These are phyloP conservation scores for Philaethria dido DNA, from an alignment of 2,888 invertebrate genomes.

Conservation along the genomic window DNA sequence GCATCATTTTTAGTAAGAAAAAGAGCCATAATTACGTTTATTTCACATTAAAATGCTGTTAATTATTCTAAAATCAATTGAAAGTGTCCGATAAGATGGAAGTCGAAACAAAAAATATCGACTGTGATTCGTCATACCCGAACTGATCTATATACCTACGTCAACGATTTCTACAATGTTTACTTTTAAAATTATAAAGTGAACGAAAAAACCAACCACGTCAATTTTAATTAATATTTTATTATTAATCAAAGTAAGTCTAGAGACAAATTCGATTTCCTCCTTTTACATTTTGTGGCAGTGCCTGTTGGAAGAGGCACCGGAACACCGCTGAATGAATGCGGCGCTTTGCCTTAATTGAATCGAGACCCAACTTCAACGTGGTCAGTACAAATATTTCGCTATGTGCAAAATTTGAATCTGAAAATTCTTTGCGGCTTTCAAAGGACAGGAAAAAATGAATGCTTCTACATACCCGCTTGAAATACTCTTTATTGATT, in stretches of 20 bases:
- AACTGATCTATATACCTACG: neutral
- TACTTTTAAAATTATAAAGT: neutral
- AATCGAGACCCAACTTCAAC: slow-evolving; percentile 6
- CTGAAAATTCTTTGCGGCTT: neutral
- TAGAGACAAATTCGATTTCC: neutral
- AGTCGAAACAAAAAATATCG: too few species aligned
- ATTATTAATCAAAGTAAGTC: slow-evolving; percentile 1
- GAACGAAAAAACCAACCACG: neutral
- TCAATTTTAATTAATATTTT: neutral
- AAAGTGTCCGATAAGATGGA: neutral
- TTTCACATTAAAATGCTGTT: neutral
- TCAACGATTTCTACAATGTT: neutral
- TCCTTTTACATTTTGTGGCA: slow-evolving; percentile 11
- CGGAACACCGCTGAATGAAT: neutral
- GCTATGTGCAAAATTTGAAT: neutral
- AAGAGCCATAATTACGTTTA: neutral
- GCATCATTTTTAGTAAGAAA: neutral
- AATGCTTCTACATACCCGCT: neutral
- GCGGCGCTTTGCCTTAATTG: slow-evolving; percentile 2
- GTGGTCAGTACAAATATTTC: neutral
- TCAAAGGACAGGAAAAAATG: neutral
- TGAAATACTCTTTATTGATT: neutral
- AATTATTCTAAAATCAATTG: neutral
- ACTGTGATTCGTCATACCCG: neutral
- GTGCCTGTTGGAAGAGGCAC: neutral